phyloP scores from a whole-genome alignment of 2,113 vertebrate species.

The Corynorhinus townsendii region DNA sequence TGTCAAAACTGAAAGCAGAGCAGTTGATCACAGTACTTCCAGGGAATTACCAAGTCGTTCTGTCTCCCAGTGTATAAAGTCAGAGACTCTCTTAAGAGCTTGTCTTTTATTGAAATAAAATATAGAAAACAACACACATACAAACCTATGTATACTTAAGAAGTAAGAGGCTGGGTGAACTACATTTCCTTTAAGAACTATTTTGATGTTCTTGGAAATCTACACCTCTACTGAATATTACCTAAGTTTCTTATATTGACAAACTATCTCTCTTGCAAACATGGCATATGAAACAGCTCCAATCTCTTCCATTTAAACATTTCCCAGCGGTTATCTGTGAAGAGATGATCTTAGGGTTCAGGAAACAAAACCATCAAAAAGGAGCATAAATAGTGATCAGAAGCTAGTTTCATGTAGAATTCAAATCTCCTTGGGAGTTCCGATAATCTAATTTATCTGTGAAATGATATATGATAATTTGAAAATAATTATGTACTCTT shows the following conservation, averaged over 20 bases:
- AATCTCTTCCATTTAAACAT: constrained; percentile 1
- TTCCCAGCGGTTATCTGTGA: not conserved
- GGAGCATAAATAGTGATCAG: not conserved
- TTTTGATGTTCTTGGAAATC: constrained; percentile 41
- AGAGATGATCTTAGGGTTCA: not conserved
- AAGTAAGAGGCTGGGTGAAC: not conserved
- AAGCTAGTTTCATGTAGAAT: constrained; percentile 40
- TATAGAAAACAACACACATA: not conserved
- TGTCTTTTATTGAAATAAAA: constrained; percentile 1
- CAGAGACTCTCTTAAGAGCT: not conserved
- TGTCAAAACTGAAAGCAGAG: constrained; percentile 43
- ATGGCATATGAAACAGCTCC: not conserved
- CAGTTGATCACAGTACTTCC: not conserved
- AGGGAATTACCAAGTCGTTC: constrained; percentile 47
- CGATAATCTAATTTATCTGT: constrained; percentile 59
- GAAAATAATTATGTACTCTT: constrained; percentile 57
- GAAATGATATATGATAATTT: constrained; percentile 59
- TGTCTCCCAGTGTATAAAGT: not conserved
- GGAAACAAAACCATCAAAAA: constrained; percentile 26
- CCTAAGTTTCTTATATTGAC: not conserved
- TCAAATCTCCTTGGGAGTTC: constrained; percentile 41
- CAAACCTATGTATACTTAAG: not conserved
- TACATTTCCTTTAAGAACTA: constrained; percentile 25
- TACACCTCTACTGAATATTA: not conserved
- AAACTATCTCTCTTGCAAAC: not conserved